A percentile compares a stretch with the other conserved stretches of the same genome.
These are phyloP conservation scores for Andrena haemorrhoa DNA, from an alignment of 2,888 invertebrate genomes.

Conservation along the genomic window DNA sequence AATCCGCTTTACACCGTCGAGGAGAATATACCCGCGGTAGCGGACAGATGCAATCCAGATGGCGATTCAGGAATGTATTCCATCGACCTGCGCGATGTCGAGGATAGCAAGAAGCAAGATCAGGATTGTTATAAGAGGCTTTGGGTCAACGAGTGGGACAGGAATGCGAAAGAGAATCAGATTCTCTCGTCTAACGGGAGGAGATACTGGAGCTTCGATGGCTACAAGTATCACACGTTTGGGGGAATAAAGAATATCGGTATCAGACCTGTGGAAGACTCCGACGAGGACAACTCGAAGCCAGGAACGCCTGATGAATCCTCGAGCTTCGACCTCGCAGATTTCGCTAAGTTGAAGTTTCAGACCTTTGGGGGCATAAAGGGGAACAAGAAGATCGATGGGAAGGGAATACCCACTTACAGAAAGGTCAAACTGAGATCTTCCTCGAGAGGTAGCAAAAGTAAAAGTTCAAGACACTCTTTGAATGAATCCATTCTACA, in stretches of 20 bases:
- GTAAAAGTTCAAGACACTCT: neutral
- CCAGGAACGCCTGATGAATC: neutral
- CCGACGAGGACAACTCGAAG: constrained; percentile 46
- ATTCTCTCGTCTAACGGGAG: constrained; percentile 66
- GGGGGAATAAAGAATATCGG: constrained; percentile 73
- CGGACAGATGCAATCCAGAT: constrained; percentile 39
- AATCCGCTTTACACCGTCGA: constrained; percentile 44
- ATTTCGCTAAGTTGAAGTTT: constrained; percentile 72
- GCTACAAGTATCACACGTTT: constrained; percentile 76
- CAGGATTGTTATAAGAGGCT: constrained; percentile 51
- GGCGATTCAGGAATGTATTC: constrained; percentile 77
- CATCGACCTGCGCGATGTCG: constrained; percentile 66
- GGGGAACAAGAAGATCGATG: constrained; percentile 37
- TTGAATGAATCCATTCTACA: neutral
- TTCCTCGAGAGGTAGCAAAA: neutral
- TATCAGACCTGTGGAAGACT: constrained; percentile 16
- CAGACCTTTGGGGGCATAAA: constrained; percentile 80
- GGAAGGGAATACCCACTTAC: constrained; percentile 54
- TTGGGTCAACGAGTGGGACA: constrained; percentile 27
- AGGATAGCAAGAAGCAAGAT: constrained; percentile 31
- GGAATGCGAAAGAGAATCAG: constrained; percentile 45
- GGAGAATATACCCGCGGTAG: neutral
- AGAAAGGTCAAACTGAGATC: constrained; percentile 49
- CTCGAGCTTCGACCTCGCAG: constrained; percentile 19
- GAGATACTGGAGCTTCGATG: constrained; percentile 70